A percentile compares a stretch with the other conserved stretches of the same genome.
Evolutionary conservation across 2,797 vertebrate genomes (phyloP).

Genomic region (Saxicola maurus): DNA sequence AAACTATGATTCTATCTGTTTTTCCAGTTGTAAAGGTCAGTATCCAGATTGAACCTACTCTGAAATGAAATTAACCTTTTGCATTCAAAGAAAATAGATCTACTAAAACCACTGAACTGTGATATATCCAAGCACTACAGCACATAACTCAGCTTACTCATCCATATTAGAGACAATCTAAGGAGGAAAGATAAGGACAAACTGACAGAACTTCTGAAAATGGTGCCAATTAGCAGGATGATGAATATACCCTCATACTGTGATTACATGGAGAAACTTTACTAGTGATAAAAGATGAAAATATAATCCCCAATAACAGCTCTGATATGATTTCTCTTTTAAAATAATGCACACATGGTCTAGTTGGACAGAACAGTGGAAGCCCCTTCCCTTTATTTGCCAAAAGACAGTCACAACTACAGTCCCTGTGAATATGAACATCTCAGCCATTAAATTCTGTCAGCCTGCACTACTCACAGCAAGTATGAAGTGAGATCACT

Average conservation of each 20-base stretch:
- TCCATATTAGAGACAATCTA: not conserved
- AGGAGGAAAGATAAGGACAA: not conserved
- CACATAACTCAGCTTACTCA: constrained; percentile 5
- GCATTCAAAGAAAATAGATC: constrained; percentile 52
- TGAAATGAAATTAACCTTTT: constrained; percentile 60
- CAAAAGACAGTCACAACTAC: not conserved
- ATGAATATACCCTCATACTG: not conserved
- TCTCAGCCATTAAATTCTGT: not conserved
- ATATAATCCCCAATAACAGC: not conserved
- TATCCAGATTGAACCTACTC: constrained; percentile 52
- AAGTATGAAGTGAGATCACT: not conserved
- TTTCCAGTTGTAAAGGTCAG: constrained; percentile 67
- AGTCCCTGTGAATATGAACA: not conserved
- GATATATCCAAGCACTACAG: not conserved
- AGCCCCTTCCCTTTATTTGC: not conserved
- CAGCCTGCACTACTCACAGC: not conserved
- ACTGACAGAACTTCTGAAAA: not conserved
- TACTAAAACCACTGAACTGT: not conserved
- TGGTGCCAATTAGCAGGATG: not conserved
- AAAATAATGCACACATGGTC: not conserved
- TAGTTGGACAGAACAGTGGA: not conserved
- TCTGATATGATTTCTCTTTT: not conserved
- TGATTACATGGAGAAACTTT: not conserved
- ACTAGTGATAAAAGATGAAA: not conserved
- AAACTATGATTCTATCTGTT: constrained; percentile 57